Conservation (phyloP, 2,113 vertebrate species). For the Peromyscus californicus region DNA sequence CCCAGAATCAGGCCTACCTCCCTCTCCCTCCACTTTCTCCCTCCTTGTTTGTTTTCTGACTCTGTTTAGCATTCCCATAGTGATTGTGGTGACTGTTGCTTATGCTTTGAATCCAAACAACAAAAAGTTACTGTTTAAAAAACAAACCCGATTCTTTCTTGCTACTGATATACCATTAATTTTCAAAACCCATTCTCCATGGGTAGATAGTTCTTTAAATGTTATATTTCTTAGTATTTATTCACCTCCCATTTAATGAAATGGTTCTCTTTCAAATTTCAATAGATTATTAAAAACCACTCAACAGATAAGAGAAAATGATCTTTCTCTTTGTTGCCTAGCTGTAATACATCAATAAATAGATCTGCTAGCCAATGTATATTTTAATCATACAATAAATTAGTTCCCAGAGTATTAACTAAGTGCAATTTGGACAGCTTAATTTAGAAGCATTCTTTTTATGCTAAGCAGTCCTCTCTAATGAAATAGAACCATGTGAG, state of each 20-base stretch:
- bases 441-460: conserved; percentile 80
- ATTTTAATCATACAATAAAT: conserved; percentile 80
- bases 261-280: conserved; percentile 72
- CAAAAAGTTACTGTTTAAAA: conserved; percentile 59
- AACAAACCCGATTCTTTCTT: conserved; percentile 45
- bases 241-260: conserved; percentile 75
- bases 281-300: conserved; percentile 76
- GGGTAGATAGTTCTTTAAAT: conserved; percentile 64
- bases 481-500: conserved; percentile 61
- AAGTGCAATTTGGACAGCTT: conserved; percentile 77
- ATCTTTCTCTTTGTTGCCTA: conserved; percentile 63
- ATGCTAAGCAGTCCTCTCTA: conserved; percentile 68
- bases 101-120: conserved; percentile 58
- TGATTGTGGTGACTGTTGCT: background rate
- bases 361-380: conserved; percentile 72
- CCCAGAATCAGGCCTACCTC: background rate
- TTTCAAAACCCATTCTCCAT: conserved; percentile 70
- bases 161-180: conserved; percentile 59
- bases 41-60: conserved; percentile 7
- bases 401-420: conserved; percentile 78
- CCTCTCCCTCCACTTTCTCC: background rate
- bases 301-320: conserved; percentile 75
- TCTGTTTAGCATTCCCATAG: conserved; percentile 17
- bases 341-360: conserved; percentile 71
- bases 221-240: conserved; percentile 72